Conservation (phyloP, 2,888 invertebrate genomes). For the Thysanoteuthis rhombus region DNA sequence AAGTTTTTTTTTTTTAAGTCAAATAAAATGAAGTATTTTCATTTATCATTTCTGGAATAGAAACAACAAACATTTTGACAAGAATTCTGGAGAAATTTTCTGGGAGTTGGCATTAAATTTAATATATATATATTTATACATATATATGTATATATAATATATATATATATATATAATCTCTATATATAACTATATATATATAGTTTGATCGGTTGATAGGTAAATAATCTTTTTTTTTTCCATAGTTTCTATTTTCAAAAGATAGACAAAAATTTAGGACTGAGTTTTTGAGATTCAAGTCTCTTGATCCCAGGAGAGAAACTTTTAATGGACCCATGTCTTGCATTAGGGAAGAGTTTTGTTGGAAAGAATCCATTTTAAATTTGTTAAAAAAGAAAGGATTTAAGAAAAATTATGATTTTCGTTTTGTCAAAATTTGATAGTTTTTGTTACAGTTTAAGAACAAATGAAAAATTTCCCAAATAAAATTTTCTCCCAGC, state of each 20-base stretch:
- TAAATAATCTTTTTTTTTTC: no score
- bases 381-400: neutral
- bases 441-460: neutral
- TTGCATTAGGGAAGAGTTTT: neutral
- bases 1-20: neutral
- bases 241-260: no score
- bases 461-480: neutral
- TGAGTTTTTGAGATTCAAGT: neutral
- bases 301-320: slow-evolving; percentile 12
- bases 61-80: neutral
- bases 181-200: neutral
- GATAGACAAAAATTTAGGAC: neutral
- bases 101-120: neutral
- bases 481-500: neutral
- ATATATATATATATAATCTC: neutral
- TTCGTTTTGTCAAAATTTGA: neutral
- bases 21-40: slow-evolving; percentile 12
- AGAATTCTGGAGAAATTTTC: neutral
- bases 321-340: neutral
- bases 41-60: slow-evolving; percentile 12
- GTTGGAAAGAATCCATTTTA: neutral
- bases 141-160: neutral
- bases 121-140: neutral
- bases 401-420: neutral
- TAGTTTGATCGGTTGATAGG: neutral